Evolutionary conservation across 2,797 vertebrate genomes (phyloP).

Genomic region (Zalophus californianus): DNA sequence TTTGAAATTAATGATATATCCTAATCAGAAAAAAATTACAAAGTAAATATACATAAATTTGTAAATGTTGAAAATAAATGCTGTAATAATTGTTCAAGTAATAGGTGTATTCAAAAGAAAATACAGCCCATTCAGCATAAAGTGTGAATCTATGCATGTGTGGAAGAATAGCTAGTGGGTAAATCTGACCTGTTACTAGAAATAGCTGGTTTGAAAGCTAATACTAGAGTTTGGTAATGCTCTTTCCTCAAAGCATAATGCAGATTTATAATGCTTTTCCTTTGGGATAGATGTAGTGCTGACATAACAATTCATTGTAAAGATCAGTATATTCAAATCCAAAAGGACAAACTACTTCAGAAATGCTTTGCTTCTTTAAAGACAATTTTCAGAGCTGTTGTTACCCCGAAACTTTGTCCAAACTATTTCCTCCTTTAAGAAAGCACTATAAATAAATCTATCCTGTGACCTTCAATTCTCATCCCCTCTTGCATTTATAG

Average conservation of each 20-base stretch:
- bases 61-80: conserved; percentile 35
- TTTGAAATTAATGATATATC: background rate
- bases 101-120: background rate
- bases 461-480: conserved; percentile 57
- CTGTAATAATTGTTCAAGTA: background rate
- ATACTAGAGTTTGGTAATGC: conserved; percentile 64
- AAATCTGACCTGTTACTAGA: conserved; percentile 80
- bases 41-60: background rate
- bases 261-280: conserved; percentile 74
- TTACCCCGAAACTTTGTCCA: conserved; percentile 59
- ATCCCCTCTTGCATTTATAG: background rate
- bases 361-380: conserved; percentile 64
- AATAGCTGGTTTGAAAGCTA: conserved; percentile 78
- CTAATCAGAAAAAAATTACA: background rate
- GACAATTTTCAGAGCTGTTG: conserved; percentile 50
- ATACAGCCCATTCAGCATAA: conserved; percentile 53
- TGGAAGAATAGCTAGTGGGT: conserved; percentile 69
- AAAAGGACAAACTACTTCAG: conserved; percentile 75
- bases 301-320: conserved; percentile 70
- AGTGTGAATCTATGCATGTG: background rate
- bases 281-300: conserved; percentile 71
- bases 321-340: conserved; percentile 72
- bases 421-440: conserved; percentile 45
- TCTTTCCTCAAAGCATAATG: conserved; percentile 76
- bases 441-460: conserved; percentile 54